Percentiles rank a stretch among this genome's conserved stretches.
phyloP scores from a whole-genome alignment of 2,113 vertebrate genomes.

The Rhagologus leucostigma region DNA sequence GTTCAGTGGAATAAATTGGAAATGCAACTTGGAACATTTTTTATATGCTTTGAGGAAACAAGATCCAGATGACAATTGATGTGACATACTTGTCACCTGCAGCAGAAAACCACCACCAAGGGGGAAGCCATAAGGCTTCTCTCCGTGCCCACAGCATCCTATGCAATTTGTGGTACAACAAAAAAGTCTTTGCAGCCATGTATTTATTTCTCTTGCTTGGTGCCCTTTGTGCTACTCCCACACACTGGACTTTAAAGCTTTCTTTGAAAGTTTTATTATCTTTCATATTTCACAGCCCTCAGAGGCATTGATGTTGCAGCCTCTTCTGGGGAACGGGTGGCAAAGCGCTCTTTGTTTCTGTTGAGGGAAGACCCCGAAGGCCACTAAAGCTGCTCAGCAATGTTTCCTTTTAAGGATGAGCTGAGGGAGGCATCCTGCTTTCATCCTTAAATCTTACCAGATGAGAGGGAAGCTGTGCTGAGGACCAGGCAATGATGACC shows the following conservation, averaged over 20 bases:
- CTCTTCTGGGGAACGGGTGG: not conserved
- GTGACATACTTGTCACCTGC: not conserved
- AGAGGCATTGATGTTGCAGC: not conserved
- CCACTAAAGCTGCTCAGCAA: not conserved
- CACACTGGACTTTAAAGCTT: constrained; percentile 17
- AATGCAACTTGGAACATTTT: not conserved
- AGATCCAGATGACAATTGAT: not conserved
- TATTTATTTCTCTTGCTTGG: not conserved
- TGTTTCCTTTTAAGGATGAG: not conserved
- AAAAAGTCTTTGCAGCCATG: not conserved
- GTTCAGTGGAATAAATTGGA: not conserved
- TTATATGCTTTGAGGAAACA: not conserved
- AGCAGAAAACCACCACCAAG: not conserved
- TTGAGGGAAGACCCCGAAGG: not conserved
- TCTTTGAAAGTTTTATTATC: constrained; percentile 28
- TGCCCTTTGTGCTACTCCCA: constrained; percentile 22
- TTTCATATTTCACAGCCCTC: not conserved
- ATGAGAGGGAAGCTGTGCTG: not conserved
- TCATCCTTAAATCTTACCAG: constrained; percentile 16
- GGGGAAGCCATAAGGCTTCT: not conserved
- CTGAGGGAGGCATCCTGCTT: not conserved
- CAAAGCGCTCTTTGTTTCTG: constrained; percentile 5
- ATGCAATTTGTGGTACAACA: not conserved
- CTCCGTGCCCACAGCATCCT: not conserved
- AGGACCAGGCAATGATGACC: not conserved